These are phyloP conservation scores for Mycogona germanica DNA, from an alignment of 2,888 invertebrate species.

Conservation along the genomic window DNA sequence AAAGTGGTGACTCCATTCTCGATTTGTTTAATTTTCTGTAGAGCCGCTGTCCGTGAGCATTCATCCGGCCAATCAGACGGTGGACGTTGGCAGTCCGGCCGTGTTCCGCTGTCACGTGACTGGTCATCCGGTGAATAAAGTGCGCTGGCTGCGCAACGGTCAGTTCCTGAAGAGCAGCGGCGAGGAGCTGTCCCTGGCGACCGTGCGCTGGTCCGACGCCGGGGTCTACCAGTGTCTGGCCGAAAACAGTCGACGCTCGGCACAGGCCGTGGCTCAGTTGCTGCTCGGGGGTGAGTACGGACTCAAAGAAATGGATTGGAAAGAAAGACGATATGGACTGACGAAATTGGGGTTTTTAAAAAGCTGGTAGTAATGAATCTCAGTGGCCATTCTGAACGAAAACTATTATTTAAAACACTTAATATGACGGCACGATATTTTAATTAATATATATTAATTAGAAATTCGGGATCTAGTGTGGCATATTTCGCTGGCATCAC, in stretches of 20 bases:
- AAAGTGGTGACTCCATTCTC: no score
- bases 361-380: no score
- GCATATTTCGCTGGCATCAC: no score
- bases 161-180: conserved; percentile 26
- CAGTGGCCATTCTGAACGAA: no score
- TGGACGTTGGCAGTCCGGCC: conserved; percentile 61
- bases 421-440: no score
- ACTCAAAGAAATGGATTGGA: no score
- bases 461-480: no score
- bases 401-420: no score
- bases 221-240: conserved; percentile 43
- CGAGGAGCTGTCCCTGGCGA: conserved; percentile 5
- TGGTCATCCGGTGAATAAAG: conserved; percentile 31
- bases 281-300: conserved; percentile 37
- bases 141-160: conserved; percentile 28
- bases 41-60: conserved; percentile 79
- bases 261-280: conserved; percentile 38
- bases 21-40: conserved; percentile 26
- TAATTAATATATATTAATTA: no score
- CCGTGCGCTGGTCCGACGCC: conserved; percentile 16
- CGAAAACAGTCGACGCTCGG: conserved; percentile 47
- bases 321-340: no score
- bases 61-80: conserved; percentile 70
- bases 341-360: no score
- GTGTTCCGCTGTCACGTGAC: conserved; percentile 50